A percentile compares a stretch with the other conserved stretches of the same genome.
Conservation (phyloP, 2,888 invertebrate genomes). For the Arenicola marina region DNA sequence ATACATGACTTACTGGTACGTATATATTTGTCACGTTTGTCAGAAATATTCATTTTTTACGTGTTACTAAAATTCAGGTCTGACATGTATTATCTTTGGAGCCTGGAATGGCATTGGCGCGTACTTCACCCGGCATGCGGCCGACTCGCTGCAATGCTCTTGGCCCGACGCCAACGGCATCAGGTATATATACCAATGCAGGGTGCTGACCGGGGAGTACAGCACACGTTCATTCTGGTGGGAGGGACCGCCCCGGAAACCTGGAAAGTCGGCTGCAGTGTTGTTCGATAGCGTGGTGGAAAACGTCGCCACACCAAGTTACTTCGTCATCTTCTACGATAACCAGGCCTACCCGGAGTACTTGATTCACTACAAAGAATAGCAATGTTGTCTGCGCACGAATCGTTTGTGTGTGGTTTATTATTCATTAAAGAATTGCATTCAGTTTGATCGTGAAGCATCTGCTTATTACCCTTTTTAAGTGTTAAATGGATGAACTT, state of each 20-base stretch:
- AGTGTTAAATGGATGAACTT: too few species aligned
- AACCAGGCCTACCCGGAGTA: constrained; percentile 53
- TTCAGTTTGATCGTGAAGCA: too few species aligned
- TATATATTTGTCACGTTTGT: too few species aligned
- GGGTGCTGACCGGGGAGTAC: constrained; percentile 22
- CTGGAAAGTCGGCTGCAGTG: not conserved
- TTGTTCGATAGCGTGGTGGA: constrained; percentile 44
- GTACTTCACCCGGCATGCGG: constrained; percentile 42
- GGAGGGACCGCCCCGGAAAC: constrained; percentile 14
- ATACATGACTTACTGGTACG: too few species aligned
- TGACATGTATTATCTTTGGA: constrained; percentile 27
- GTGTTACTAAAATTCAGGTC: too few species aligned
- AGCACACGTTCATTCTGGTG: not conserved
- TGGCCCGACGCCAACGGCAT: constrained; percentile 13
- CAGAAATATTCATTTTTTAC: too few species aligned
- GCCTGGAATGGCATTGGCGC: constrained; percentile 51
- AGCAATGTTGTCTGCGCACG: too few species aligned
- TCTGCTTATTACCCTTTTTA: too few species aligned
- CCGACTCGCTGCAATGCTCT: constrained; percentile 18
- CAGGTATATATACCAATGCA: constrained; percentile 19
- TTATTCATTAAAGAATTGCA: too few species aligned
- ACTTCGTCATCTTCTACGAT: constrained; percentile 54
- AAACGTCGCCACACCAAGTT: constrained; percentile 31
- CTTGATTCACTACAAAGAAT: too few species aligned
- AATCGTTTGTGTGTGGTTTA: too few species aligned